A percentile compares a stretch with the other conserved stretches of the same genome.
Conservation (phyloP, 2,113 vertebrate species). For the Campylomormyrus numenius region DNA sequence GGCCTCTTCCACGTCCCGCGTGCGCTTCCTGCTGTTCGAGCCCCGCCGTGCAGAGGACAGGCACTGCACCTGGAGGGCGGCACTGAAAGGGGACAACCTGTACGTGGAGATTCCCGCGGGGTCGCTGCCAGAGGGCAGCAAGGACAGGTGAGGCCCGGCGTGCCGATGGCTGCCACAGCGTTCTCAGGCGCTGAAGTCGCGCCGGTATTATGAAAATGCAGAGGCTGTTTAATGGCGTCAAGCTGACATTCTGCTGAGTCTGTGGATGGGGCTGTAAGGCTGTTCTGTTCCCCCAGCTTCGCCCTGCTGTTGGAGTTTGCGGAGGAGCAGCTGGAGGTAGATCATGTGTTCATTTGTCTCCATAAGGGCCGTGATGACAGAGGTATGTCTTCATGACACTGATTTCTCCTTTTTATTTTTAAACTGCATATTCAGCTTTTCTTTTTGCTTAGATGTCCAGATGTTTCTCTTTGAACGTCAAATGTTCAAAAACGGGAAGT, state of each 20-base stretch:
- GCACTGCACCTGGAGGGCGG: conserved; percentile 65
- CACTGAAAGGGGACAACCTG: conserved; percentile 64
- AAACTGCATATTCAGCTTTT: neutral
- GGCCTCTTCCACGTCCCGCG: conserved; percentile 54
- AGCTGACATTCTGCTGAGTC: neutral
- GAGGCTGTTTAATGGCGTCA: neutral
- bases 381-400: conserved; percentile 49
- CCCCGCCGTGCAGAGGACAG: conserved; percentile 65
- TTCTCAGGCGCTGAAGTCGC: neutral
- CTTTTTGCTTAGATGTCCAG: neutral
- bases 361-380: conserved; percentile 72
- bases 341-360: conserved; percentile 74
- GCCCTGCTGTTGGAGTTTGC: conserved; percentile 71
- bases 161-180: neutral
- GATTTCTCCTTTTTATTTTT: neutral
- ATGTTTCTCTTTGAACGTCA: too few relatives aligned
- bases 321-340: conserved; percentile 67
- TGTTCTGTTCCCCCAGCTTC: conserved; percentile 44
- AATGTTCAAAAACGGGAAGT: neutral
- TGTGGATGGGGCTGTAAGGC: neutral
- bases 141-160: conserved; percentile 62
- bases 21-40: conserved; percentile 65
- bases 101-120: conserved; percentile 70
- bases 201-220: neutral
- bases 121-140: conserved; percentile 72